Percentiles rank a stretch among this genome's conserved stretches.
Evolutionary conservation across 2,113 vertebrate genomes (phyloP).

Genomic region (Ptyas mucosa): DNA sequence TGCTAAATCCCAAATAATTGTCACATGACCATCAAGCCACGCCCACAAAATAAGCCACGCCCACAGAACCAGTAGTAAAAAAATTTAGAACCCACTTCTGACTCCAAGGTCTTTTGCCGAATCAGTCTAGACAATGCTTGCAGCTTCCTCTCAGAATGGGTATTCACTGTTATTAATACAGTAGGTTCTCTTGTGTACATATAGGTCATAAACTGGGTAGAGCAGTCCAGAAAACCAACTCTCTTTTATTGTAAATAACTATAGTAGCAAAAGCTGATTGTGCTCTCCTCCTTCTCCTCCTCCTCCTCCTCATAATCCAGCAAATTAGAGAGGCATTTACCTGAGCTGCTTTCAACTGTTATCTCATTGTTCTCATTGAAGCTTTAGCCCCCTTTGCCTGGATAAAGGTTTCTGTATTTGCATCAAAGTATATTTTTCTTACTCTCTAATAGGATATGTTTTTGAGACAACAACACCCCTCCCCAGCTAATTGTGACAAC

Average conservation of each 20-base stretch:
- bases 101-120: not conserved
- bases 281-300: not conserved
- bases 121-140: not conserved
- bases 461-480: not conserved
- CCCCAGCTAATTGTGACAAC: not conserved
- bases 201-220: not conserved
- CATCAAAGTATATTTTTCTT: not conserved
- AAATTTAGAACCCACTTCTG: too few species aligned
- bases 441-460: not conserved
- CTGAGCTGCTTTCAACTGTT: not conserved
- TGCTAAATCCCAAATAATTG: too few species aligned
- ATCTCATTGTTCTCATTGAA: not conserved
- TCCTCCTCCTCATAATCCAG: not conserved
- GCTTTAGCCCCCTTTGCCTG: not conserved
- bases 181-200: not conserved
- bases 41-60: too few species aligned
- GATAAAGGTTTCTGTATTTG: not conserved
- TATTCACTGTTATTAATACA: not conserved
- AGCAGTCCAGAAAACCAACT: not conserved
- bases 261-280: not conserved
- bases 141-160: not conserved
- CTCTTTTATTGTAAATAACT: not conserved
- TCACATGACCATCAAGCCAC: too few species aligned
- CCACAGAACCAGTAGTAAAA: too few species aligned
- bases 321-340: not conserved